phyloP scores from a whole-genome alignment of 1,140 invertebrate species.

The Ericerus pela region DNA sequence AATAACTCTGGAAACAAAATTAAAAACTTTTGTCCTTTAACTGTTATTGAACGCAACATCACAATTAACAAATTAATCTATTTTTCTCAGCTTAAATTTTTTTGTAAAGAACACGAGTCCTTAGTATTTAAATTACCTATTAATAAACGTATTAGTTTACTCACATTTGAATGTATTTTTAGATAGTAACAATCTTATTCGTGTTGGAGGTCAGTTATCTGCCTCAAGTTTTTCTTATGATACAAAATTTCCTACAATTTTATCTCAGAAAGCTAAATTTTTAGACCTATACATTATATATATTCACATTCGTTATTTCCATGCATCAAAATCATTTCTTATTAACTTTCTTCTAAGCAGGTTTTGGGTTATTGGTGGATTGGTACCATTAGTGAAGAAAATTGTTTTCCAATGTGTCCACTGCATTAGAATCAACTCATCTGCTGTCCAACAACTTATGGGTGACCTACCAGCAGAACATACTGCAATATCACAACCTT shows the following conservation, averaged over 20 bases:
- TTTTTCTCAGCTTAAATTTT: not conserved
- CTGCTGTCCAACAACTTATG: conserved; percentile 16
- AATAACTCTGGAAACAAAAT: no score
- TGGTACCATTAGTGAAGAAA: conserved; percentile 8
- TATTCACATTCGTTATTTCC: conserved; percentile 26
- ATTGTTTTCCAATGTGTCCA: conserved; percentile 14
- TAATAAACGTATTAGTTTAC: conserved; percentile 3
- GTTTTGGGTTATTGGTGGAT: conserved; percentile 15
- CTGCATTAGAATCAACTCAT: conserved; percentile 16
- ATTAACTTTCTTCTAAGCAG: conserved; percentile 6
- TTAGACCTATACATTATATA: conserved; percentile 27
- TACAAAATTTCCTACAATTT: conserved; percentile 31
- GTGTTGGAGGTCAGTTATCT: conserved; percentile 13
- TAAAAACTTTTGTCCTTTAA: no score
- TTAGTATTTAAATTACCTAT: not conserved
- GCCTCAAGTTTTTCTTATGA: conserved; percentile 17
- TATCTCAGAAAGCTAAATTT: conserved; percentile 26
- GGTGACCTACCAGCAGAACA: conserved; percentile 19
- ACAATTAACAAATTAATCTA: not conserved
- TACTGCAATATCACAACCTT: conserved; percentile 14
- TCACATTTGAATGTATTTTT: conserved; percentile 18
- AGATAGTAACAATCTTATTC: conserved; percentile 16
- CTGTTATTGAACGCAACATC: not conserved
- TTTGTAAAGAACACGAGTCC: not conserved
- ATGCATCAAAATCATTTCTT: conserved; percentile 24